Percentiles rank a stretch among this genome's conserved stretches.
Conservation (phyloP, 2,797 vertebrate genomes). For the Nyctibius grandis region DNA sequence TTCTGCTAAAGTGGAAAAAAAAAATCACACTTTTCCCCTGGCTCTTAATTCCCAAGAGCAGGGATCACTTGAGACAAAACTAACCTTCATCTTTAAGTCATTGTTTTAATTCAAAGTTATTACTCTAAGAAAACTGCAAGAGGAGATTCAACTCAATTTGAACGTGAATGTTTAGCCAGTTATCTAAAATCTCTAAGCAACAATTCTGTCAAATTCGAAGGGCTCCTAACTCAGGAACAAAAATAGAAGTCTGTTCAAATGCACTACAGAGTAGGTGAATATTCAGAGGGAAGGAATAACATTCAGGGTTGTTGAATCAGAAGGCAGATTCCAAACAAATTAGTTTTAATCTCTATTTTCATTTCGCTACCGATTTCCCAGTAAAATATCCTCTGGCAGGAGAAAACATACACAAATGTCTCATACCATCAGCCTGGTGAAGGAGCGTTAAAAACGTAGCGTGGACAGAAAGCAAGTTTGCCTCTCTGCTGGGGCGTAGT, state of each 20-base stretch:
- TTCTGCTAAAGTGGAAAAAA: not conserved
- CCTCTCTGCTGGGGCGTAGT: not conserved
- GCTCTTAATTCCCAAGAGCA: not conserved
- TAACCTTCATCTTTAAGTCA: not conserved
- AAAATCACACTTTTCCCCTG: fast-evolving
- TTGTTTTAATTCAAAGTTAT: constrained; percentile 17
- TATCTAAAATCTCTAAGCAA: constrained; percentile 65
- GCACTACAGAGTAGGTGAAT: constrained; percentile 3
- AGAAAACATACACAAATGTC: not conserved
- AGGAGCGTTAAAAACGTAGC: not conserved
- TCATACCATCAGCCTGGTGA: not conserved
- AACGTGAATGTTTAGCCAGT: constrained; percentile 1
- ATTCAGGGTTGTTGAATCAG: not conserved
- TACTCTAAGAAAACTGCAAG: constrained; percentile 40
- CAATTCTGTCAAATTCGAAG: constrained; percentile 45
- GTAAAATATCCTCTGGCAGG: not conserved
- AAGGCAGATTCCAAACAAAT: not conserved
- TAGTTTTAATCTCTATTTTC: constrained; percentile 13
- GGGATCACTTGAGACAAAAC: not conserved
- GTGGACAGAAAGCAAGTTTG: not conserved
- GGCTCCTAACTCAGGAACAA: constrained; percentile 15
- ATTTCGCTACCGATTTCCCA: not conserved
- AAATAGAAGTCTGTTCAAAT: constrained; percentile 41
- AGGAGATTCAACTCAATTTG: not conserved
- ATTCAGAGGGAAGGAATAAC: not conserved